Percentiles rank a stretch among this genome's conserved stretches.
Conservation (phyloP, 2,113 vertebrate genomes). For the Cinclus mexicanus region DNA sequence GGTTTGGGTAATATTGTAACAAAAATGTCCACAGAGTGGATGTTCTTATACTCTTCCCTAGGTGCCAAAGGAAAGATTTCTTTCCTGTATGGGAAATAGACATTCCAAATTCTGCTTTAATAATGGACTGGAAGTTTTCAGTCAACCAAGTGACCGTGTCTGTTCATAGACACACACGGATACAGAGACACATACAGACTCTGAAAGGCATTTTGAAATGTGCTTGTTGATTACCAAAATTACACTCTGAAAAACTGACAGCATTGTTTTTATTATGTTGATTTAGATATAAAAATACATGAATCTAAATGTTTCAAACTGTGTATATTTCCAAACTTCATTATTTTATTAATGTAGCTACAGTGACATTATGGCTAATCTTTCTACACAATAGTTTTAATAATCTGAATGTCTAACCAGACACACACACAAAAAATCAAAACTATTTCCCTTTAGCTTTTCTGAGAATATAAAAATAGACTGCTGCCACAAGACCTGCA, state of each 20-base stretch:
- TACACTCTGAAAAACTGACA: background rate
- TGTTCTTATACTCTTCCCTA: background rate
- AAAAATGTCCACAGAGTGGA: background rate
- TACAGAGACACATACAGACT: fast-evolving
- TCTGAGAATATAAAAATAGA: background rate
- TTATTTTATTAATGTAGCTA: background rate
- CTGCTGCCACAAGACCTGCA: background rate
- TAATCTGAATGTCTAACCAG: background rate
- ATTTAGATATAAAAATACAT: background rate
- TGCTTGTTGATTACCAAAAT: background rate
- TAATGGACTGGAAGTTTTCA: background rate
- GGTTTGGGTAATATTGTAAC: background rate
- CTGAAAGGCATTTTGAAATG: background rate
- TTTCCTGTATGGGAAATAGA: background rate
- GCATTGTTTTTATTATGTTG: background rate
- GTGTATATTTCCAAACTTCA: background rate
- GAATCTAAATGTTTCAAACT: background rate
- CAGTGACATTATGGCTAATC: background rate
- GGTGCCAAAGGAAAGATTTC: background rate
- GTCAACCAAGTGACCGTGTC: background rate
- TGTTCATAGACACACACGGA: background rate
- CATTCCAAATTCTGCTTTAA: background rate
- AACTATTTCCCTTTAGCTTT: background rate
- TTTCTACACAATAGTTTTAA: background rate
- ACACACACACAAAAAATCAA: background rate